Percentiles rank a stretch among this genome's conserved stretches.
Conservation (phyloP, 2,113 vertebrate species). For the Piprites chloris region DNA sequence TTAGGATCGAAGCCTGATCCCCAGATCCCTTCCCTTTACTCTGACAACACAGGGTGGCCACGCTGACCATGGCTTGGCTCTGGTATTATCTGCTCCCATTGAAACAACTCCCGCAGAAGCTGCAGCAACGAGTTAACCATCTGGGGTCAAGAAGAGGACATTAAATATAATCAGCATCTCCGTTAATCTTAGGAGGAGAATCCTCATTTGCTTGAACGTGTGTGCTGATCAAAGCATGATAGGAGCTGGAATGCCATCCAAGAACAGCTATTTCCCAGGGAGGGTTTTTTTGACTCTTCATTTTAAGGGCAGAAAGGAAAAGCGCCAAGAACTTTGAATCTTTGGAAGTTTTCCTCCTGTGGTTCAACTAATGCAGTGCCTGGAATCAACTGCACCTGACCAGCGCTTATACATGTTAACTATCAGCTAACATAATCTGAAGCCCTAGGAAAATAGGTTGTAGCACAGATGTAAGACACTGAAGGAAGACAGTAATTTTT, state of each 20-base stretch:
- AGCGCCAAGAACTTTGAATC: background rate
- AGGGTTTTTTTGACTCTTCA: background rate
- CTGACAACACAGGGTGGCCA: background rate
- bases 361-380: background rate
- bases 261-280: background rate
- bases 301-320: background rate
- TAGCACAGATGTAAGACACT: constrained; percentile 67
- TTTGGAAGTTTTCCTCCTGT: background rate
- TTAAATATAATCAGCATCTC: constrained; percentile 25
- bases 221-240: constrained; percentile 2
- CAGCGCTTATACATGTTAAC: constrained; percentile 34
- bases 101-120: background rate
- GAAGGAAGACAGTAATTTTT: constrained; percentile 64
- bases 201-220: background rate
- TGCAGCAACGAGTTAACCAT: background rate
- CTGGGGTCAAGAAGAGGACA: constrained; percentile 38
- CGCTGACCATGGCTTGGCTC: rapidly evolving
- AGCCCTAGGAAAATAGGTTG: constrained; percentile 64
- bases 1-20: background rate
- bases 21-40: background rate
- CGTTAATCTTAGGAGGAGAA: constrained; percentile 18
- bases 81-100: background rate
- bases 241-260: background rate
- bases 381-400: constrained; percentile 47
- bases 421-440: constrained; percentile 53